Base-by-base conservation (phyloP, 1,140 invertebrate species). In the Caenorhabditis tropicalis region DNA sequence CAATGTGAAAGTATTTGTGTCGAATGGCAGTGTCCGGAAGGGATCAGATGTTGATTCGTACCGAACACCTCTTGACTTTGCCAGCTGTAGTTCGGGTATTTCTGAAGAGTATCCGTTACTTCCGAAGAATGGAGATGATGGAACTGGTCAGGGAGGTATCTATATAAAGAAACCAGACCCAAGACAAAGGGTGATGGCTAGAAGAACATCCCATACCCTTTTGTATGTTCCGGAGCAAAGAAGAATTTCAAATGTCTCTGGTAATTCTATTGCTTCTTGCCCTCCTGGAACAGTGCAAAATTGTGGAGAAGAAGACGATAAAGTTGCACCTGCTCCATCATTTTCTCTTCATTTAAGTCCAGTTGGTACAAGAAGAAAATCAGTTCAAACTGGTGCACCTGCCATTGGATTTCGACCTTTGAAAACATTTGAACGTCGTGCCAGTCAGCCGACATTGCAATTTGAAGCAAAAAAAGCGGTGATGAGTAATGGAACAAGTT, bases 361-460 rank as follows among this genome's bases (percentile, higher is more conserved):
- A 6, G 82, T 79, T 79, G 29, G 51, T 19, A 60, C 70, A 19
- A 31, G 89, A 31, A 80, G 89, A 19, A 87, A 88, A 48, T 90
- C 89, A 10, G 87, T 90, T n/a, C 89, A 90, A 84, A 86, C 87
- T 15, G 89, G 86, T 10, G 89, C 90, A 46, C 89, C 89, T 10
- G 85, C 85, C 36, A 90, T 90, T 51, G 89, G 89, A 27, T 90
- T 90, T 65, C 88, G 88, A 33, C 85, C 88, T 15, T 7, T 87
- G 33, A 79, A 88, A 60, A 60, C 80, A 21, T 81, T 88, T 53
- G 86, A 87, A 36, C 70, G 87, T 49, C 43, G 87, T 0, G 86
- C 87, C 0, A 83, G 80, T 58, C 87, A 88, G 49, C 87, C 87
- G 4, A 88, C 86, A 24, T 70, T 88, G 7, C 46, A 49, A 10